A percentile compares a stretch with the other conserved stretches of the same genome.
Conservation (phyloP, 2,797 vertebrate species). For the Galaxias olidus region DNA sequence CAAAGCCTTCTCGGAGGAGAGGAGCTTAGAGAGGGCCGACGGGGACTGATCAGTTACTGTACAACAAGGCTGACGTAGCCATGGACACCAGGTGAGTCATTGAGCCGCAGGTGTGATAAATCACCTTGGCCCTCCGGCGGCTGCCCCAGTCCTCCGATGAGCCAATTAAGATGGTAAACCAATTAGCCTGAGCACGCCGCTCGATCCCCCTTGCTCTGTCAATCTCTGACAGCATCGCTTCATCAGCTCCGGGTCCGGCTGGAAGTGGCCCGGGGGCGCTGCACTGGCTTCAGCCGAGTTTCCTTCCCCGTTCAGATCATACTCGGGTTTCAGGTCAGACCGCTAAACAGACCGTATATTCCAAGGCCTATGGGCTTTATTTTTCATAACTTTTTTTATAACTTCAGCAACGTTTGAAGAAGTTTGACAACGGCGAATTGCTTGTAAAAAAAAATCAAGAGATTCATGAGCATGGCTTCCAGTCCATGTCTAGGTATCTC, state of each 20-base stretch:
- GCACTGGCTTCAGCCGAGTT: not conserved
- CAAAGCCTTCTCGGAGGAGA: not conserved
- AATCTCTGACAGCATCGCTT: not conserved
- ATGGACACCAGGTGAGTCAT: conserved; percentile 37
- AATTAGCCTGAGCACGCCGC: not conserved
- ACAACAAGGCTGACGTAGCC: conserved; percentile 3
- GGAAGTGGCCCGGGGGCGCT: not conserved
- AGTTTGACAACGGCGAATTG: too few species aligned
- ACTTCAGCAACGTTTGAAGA: too few species aligned
- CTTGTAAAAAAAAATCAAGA: too few species aligned
- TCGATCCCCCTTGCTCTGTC: not conserved
- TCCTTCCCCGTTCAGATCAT: not conserved
- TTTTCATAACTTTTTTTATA: too few species aligned
- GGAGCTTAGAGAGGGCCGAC: conserved; percentile 10
- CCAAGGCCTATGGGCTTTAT: too few species aligned
- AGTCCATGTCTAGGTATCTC: too few species aligned
- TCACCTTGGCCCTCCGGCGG: conserved; percentile 17
- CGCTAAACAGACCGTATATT: too few species aligned
- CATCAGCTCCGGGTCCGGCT: not conserved
- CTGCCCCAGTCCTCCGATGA: conserved; percentile 30
- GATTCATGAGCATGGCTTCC: too few species aligned
- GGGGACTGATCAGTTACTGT: conserved; percentile 28
- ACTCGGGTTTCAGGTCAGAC: too few species aligned
- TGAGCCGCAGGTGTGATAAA: conserved; percentile 36
- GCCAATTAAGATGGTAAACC: conserved; percentile 23